Conservation (phyloP, 2,888 invertebrate genomes). For the Hetaerina titia region DNA sequence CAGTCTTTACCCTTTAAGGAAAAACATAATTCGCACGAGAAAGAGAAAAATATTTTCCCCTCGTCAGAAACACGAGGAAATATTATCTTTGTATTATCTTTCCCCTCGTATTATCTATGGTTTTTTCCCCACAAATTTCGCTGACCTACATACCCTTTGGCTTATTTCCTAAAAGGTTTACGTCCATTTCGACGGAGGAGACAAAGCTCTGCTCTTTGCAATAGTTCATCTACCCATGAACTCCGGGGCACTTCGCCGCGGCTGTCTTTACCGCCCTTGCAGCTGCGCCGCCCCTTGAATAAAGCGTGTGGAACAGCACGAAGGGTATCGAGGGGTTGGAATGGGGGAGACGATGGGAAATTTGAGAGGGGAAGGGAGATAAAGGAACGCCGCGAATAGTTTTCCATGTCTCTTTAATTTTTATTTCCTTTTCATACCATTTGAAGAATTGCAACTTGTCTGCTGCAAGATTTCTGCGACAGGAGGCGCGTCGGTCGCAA, state of each 20-base stretch:
- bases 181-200: conserved; percentile 49
- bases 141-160: conserved; percentile 41
- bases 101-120: too few species aligned
- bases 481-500: conserved; percentile 32
- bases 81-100: neutral
- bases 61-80: conserved; percentile 23
- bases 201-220: conserved; percentile 37
- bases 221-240: neutral
- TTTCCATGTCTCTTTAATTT: neutral
- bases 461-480: conserved; percentile 8
- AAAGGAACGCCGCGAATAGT: neutral
- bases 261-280: conserved; percentile 1
- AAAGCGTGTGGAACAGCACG: neutral
- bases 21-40: neutral
- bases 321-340: too few species aligned
- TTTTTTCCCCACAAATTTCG: neutral
- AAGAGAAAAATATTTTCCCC: neutral
- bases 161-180: conserved; percentile 41
- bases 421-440: neutral
- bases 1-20: neutral
- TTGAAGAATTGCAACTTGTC: conserved; percentile 32
- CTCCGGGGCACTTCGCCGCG: neutral
- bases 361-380: neutral
- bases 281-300: conserved; percentile 21
- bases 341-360: neutral